A percentile compares a stretch with the other conserved stretches of the same genome.
Evolutionary conservation across 2,113 vertebrate species (phyloP).

Genomic region (Pardalotus punctatus): DNA sequence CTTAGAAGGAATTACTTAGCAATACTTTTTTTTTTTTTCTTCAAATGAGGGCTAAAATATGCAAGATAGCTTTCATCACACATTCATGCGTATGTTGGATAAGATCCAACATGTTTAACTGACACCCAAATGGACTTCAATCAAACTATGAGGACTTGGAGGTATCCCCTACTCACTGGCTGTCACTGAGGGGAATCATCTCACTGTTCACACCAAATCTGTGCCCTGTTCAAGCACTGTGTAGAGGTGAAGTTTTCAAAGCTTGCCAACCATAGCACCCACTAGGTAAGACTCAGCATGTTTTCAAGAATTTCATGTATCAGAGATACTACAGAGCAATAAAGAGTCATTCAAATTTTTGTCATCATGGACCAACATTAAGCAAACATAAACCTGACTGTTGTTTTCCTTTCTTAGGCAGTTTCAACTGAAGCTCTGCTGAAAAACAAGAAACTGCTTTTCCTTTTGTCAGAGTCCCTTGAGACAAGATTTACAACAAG

Average conservation of each 20-base stretch:
- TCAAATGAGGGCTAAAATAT: not conserved
- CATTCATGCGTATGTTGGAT: accelerated
- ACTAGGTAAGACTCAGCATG: not conserved
- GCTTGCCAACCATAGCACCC: not conserved
- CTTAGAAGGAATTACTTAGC: not conserved
- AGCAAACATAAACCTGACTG: not conserved
- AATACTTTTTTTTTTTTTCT: not conserved
- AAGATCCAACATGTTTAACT: not conserved
- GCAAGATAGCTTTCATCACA: not conserved
- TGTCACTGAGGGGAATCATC: accelerated
- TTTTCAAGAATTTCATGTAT: not conserved
- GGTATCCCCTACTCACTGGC: not conserved
- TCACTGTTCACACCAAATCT: not conserved
- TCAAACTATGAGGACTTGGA: not conserved
- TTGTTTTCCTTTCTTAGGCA: not conserved
- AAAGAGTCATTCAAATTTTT: not conserved
- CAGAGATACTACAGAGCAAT: not conserved
- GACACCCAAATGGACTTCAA: not conserved
- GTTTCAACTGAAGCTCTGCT: not conserved
- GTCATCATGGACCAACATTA: not conserved
- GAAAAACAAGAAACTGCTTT: not conserved
- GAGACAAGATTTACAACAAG: not conserved
- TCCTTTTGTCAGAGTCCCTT: not conserved
- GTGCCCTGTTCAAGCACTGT: not conserved
- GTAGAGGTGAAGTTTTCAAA: not conserved